Base-by-base conservation (phyloP, 1,140 invertebrate species). In the Diorhabda elongata region DNA sequence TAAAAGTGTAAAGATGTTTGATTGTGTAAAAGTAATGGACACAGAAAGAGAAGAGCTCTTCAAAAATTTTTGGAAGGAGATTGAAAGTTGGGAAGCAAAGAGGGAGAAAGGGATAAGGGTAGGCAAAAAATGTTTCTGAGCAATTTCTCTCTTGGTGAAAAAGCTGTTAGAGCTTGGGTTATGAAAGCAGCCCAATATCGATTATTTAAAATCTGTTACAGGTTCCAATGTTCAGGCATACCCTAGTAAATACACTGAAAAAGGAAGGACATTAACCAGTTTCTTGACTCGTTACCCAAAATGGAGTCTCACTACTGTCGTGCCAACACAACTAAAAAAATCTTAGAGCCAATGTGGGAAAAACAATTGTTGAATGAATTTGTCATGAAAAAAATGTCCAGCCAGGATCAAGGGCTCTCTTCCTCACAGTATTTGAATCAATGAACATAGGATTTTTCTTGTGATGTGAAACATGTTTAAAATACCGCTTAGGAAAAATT, bases 401-500 rank as follows among this genome's bases (percentile, higher is more conserved):
- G 8, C 45, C 45, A 47, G 45, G 4, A 47, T 47, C 45, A 47
- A 47, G 8, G 8, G 45, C 45, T 47, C 45, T 47, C 8, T 47
- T 47, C 8, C 45, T 5, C 8, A 8, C 8, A 47, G 45, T 47
- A 5, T 47, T 47, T 47, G 45, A 47, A 47, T 5, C 4, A 5
- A 47, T 5, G 45, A 47, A 47, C 8, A 47, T 47, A 8, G 45
- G 45, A 8, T 4, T 47, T 47, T 47, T 47, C 8, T 47, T 8
- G 42, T 67, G 69, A 44, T 67, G 62, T 11, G 62, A 73, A 52
- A 61, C 41, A n/a, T 67, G 66, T 56, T 45, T 61, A 58, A 44
- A 59, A 6, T 60, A 64, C 47, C 45, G 65, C n/a, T 8, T 44
- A 3, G 42, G 61, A 62, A 66, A 63, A 42, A 41, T 66, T 44